Conservation (phyloP, 2,888 invertebrate species). For the Tachina grossa region DNA sequence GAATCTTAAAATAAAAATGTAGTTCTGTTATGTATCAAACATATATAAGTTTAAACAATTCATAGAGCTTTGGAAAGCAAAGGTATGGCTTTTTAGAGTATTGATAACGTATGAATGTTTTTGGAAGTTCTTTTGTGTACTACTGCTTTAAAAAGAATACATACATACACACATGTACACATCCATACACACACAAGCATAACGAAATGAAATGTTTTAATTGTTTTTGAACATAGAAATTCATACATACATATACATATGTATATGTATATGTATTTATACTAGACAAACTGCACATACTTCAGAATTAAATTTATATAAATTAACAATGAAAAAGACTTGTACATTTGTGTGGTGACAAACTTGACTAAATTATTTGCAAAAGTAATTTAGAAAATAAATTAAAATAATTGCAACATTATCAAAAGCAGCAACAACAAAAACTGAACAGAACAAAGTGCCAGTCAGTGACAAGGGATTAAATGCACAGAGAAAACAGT, state of each 20-base stretch:
- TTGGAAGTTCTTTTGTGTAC: too few relatives aligned
- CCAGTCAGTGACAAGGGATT: conserved; percentile 52
- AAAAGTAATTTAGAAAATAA: conserved; percentile 60
- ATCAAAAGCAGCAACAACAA: conserved; percentile 15
- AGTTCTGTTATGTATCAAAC: too few relatives aligned
- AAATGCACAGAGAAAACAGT: too few relatives aligned
- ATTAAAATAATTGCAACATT: conserved; percentile 63
- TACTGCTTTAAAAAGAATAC: too few relatives aligned
- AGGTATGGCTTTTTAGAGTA: too few relatives aligned
- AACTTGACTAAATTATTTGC: conserved; percentile 52
- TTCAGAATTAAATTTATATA: conserved; percentile 55
- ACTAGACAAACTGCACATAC: conserved; percentile 28
- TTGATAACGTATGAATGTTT: too few relatives aligned
- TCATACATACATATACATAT: background rate
- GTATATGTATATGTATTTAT: too few relatives aligned
- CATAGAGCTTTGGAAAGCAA: too few relatives aligned
- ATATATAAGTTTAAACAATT: too few relatives aligned
- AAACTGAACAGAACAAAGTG: conserved; percentile 14
- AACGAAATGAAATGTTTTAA: background rate
- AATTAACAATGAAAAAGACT: conserved; percentile 16
- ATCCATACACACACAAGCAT: too few relatives aligned
- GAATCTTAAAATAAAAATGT: too few relatives aligned
- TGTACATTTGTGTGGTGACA: conserved; percentile 50
- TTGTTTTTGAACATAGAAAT: background rate
- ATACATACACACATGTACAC: too few relatives aligned